phyloP scores from a whole-genome alignment of 2,113 vertebrate species.

The Spilogale gracilis region DNA sequence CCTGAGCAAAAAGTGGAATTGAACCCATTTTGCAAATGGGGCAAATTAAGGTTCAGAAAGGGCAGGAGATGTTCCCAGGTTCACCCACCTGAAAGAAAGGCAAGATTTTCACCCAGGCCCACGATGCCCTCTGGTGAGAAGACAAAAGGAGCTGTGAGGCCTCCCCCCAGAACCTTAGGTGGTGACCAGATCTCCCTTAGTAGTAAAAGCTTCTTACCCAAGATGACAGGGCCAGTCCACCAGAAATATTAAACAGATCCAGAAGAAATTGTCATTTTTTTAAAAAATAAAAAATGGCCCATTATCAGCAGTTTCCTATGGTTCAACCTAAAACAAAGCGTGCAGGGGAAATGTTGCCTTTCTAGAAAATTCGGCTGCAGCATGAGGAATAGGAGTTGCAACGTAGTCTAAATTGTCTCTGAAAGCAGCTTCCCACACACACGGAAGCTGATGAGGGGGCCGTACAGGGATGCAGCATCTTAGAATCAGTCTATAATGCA shows the following conservation, averaged over 20 bases:
- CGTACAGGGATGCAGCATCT: slow-evolving; percentile 84
- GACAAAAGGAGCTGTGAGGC: background rate
- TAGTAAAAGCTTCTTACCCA: background rate
- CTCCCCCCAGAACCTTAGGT: background rate
- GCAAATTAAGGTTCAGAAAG: slow-evolving; percentile 22
- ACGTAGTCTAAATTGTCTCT: slow-evolving; percentile 56
- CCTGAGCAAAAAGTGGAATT: background rate
- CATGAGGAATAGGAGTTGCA: background rate
- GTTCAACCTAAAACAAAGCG: background rate
- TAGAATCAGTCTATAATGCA: slow-evolving; percentile 89
- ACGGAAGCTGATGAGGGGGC: slow-evolving; percentile 71
- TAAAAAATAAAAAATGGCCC: background rate
- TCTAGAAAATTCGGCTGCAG: slow-evolving; percentile 76
- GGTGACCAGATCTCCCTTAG: background rate
- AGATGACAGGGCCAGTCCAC: background rate
- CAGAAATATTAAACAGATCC: background rate
- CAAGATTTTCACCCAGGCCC: background rate
- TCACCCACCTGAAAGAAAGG: background rate
- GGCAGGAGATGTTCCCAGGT: background rate
- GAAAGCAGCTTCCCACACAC: background rate
- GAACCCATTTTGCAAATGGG: background rate
- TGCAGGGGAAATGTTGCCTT: background rate
- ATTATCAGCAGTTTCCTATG: background rate
- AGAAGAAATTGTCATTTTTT: background rate
- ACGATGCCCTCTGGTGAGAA: background rate